Conservation (phyloP, 2,797 vertebrate genomes). For the Mycteria americana region DNA sequence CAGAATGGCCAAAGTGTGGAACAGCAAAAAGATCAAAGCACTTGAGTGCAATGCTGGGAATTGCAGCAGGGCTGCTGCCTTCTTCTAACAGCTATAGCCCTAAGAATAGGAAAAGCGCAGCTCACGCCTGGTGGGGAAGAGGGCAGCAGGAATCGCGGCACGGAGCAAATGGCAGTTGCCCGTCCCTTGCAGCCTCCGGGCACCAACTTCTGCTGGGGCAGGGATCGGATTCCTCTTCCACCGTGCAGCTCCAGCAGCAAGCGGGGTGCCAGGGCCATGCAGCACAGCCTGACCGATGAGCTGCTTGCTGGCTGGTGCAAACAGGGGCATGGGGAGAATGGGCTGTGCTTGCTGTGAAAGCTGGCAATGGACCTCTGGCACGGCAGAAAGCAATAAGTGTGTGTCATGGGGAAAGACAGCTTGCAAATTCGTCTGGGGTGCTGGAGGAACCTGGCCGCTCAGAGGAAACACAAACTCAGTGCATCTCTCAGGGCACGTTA, state of each 20-base stretch:
- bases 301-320: neutral
- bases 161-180: rapidly evolving
- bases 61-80: neutral
- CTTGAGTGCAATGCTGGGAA: neutral
- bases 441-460: neutral
- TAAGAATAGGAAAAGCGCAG: neutral
- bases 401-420: neutral
- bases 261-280: neutral
- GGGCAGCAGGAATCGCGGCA: neutral
- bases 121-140: neutral
- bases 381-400: neutral
- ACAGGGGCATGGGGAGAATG: neutral
- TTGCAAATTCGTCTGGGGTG: neutral
- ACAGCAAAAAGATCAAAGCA: neutral
- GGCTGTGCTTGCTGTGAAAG: neutral
- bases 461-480: neutral
- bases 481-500: rapidly evolving
- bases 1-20: neutral
- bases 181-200: neutral
- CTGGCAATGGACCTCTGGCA: neutral
- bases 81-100: neutral
- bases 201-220: neutral
- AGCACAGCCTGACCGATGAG: too few relatives aligned
- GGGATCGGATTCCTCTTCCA: too few relatives aligned
- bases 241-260: neutral